Evolutionary conservation across 2,888 invertebrate species (phyloP).

Genomic region (Drosophila lacicola): DNA sequence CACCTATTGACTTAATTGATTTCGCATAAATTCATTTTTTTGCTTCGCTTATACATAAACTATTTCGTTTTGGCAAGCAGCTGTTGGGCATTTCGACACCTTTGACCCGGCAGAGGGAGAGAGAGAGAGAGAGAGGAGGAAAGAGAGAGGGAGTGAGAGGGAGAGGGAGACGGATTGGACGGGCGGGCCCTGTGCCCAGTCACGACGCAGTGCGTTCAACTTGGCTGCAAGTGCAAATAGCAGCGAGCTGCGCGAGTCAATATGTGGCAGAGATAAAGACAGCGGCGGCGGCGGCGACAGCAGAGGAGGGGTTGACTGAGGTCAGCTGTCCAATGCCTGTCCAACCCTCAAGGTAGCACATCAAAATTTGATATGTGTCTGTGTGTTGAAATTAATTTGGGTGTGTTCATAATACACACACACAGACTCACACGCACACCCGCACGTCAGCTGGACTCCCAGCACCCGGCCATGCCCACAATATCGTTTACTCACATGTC

Average conservation of each 20-base stretch:
- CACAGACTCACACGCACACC: neutral
- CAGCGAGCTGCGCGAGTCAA: constrained; percentile 44
- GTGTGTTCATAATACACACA: constrained; percentile 55
- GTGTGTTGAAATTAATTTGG: constrained; percentile 60
- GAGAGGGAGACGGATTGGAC: neutral
- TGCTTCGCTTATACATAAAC: neutral
- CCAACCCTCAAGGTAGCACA: constrained; percentile 53
- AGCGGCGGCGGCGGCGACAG: neutral
- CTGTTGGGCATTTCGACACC: constrained; percentile 60
- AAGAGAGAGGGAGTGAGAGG: neutral
- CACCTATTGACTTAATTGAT: constrained; percentile 77
- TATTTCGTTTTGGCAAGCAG: constrained; percentile 43
- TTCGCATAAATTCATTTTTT: constrained; percentile 58
- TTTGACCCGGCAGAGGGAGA: constrained; percentile 52
- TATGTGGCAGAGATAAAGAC: constrained; percentile 52
- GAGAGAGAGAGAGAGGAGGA: neutral
- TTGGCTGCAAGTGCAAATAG: constrained; percentile 58
- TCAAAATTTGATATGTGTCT: constrained; percentile 62
- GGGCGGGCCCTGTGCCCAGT: constrained; percentile 15
- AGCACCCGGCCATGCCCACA: constrained; percentile 11
- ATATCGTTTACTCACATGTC: constrained; percentile 68
- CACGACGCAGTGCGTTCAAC: constrained; percentile 61
- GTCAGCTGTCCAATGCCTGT: constrained; percentile 48
- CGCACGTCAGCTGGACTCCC: constrained; percentile 28
- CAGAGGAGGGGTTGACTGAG: constrained; percentile 33